Conservation (phyloP, 2,797 vertebrate genomes). For the Kryptolebias ocellatus region DNA sequence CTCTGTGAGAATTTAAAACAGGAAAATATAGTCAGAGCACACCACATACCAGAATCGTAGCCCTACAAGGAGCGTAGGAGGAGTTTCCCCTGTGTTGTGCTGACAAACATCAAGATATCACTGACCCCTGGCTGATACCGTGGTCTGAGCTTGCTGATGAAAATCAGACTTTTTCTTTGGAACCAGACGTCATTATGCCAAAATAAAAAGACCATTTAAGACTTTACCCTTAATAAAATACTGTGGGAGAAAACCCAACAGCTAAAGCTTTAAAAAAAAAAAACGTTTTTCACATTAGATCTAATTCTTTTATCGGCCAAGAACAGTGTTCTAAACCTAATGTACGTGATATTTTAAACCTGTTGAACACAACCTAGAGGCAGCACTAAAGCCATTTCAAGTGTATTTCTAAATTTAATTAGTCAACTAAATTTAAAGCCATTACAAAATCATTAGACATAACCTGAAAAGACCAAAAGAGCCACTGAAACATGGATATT, state of each 20-base stretch:
- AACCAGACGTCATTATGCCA: slow-evolving; percentile 19
- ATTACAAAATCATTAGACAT: too few species aligned
- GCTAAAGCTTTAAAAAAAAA: not conserved
- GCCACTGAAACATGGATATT: too few species aligned
- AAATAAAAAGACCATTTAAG: slow-evolving; percentile 17
- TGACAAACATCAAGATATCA: slow-evolving; percentile 40
- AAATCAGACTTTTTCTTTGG: slow-evolving; percentile 27
- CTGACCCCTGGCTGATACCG: slow-evolving; percentile 30
- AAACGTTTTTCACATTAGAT: not conserved
- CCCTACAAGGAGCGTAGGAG: slow-evolving; percentile 40
- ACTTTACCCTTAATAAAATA: slow-evolving; percentile 4
- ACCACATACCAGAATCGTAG: not conserved
- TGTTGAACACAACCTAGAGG: too few species aligned
- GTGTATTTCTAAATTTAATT: too few species aligned
- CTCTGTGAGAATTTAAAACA: slow-evolving; percentile 79
- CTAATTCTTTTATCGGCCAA: too few species aligned
- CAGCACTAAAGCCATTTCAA: too few species aligned
- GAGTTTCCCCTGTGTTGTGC: slow-evolving; percentile 29
- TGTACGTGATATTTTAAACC: too few species aligned
- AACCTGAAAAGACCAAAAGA: too few species aligned
- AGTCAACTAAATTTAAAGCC: too few species aligned
- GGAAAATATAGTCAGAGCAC: slow-evolving; percentile 29
- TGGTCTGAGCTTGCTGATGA: not conserved
- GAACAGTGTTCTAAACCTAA: too few species aligned
- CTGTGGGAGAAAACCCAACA: not conserved